A percentile compares a stretch with the other conserved stretches of the same genome.
phyloP scores from a whole-genome alignment of 2,888 invertebrate species.

The Agonopterix alstromeriana region DNA sequence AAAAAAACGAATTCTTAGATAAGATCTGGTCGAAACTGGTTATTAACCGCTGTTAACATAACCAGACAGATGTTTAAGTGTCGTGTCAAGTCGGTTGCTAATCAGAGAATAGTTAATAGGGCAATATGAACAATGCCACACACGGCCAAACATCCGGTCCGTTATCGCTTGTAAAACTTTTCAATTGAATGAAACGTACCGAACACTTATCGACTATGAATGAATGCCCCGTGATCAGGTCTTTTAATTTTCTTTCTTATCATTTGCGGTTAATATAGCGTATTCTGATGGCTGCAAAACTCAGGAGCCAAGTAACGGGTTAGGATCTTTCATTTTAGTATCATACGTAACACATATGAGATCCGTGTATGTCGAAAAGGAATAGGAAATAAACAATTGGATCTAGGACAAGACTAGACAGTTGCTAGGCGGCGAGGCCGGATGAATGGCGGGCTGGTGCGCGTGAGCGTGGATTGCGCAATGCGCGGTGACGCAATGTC shows the following conservation, averaged over 20 bases:
- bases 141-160: constrained; percentile 63
- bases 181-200: constrained; percentile 25
- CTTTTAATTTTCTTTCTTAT: no score
- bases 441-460: constrained; percentile 56
- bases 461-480: constrained; percentile 58
- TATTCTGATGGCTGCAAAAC: no score
- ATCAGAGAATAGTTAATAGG: constrained; percentile 24
- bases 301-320: no score
- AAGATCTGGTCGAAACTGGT: no score
- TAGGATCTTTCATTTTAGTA: no score
- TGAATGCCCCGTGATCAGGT: constrained; percentile 27
- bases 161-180: constrained; percentile 50
- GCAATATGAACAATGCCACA: constrained; percentile 54
- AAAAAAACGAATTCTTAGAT: no score
- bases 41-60: no score
- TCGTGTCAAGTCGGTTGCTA: no score
- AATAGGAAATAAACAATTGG: constrained; percentile 8
- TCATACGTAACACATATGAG: no score
- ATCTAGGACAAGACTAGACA: constrained; percentile 21
- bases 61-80: no score
- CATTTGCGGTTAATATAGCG: no score
- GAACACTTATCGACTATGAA: constrained; percentile 37
- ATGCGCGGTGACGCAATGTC: constrained; percentile 60
- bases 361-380: no score
- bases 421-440: constrained; percentile 54